Base-by-base conservation (phyloP, 2,113 vertebrate genomes). In the Rhinoptilus africanus region DNA sequence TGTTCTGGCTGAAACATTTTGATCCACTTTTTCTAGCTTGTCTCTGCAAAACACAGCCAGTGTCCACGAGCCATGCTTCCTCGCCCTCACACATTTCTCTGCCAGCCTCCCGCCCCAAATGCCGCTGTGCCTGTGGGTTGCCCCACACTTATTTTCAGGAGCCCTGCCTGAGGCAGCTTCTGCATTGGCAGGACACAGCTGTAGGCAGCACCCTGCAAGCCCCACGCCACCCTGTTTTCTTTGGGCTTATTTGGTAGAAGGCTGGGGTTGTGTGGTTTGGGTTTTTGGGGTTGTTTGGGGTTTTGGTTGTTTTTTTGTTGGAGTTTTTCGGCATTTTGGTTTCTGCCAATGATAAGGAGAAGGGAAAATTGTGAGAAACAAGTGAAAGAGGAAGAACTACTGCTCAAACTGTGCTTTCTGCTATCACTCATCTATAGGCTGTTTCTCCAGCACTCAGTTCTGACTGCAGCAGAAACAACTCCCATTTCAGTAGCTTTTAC, bases 21-120 rank as follows among this genome's bases (percentile, higher is more conserved):
- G 28, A 26, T 62, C 39, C 51, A 22, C 12, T 57, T 63, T 68
- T 63, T 39, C 66, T 30, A 60, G n/a, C 14, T 67, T 43, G 23
- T 34, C 59, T 72, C 64, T 60, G 47, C 47, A 67, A 66, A 67
- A 43, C 7, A 32, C 26, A 48, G 51, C 20, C 51, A 17, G 23
- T 48, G 37, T 12, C 67, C 19, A 43, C 0, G 0, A 77, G 14
- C 48, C 83, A 57, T 0, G 0, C 3, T 66, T 76, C 28, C 41
- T 47, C 17, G 10, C 28, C 50, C 39, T 84, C 45, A 22, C 6
- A 11, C 4, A 69, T 88, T 12, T 39, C 4, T 69, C 64, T 62
- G 24, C 35, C 60, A 56, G 27, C 14, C 18, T 87, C 19, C 30
- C 18, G 64, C 19, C 21, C 10, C 20, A 69, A 84, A 50, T 11